Percentiles rank a stretch among this genome's conserved stretches.
phyloP scores from a whole-genome alignment of 2,888 invertebrate species.

The Eucera pruinosa region DNA sequence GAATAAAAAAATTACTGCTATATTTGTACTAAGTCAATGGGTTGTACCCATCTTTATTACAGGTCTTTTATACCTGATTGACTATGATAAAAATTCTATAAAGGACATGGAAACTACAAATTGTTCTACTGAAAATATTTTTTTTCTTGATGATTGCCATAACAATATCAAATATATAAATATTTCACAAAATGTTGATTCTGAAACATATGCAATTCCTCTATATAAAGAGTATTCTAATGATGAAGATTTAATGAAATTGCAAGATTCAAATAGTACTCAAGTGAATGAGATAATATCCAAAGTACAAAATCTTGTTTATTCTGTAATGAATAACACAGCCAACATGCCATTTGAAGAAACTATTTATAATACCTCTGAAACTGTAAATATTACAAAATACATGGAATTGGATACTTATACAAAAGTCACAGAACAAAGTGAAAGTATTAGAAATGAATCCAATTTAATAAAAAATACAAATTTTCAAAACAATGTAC shows the following conservation, averaged over 20 bases:
- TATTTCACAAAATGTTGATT: slow-evolving; percentile 26
- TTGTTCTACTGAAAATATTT: slow-evolving; percentile 72
- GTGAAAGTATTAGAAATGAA: slow-evolving; percentile 4
- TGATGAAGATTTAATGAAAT: slow-evolving; percentile 49
- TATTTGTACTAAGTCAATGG: slow-evolving; percentile 77
- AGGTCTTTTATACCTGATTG: slow-evolving; percentile 68
- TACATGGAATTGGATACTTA: slow-evolving; percentile 28
- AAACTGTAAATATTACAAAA: slow-evolving; percentile 8
- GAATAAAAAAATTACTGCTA: slow-evolving; percentile 49
- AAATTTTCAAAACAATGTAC: not conserved
- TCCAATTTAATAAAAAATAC: slow-evolving; percentile 4
- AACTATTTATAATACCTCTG: slow-evolving; percentile 24
- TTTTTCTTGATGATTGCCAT: slow-evolving; percentile 74
- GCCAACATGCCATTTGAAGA: not conserved
- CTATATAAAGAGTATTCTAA: slow-evolving; percentile 58
- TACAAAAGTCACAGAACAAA: slow-evolving; percentile 4
- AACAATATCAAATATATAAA: not conserved
- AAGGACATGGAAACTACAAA: slow-evolving; percentile 52
- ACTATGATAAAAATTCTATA: slow-evolving; percentile 51
- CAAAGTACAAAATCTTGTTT: slow-evolving; percentile 72
- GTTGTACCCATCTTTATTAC: slow-evolving; percentile 75
- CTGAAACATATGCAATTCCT: slow-evolving; percentile 24
- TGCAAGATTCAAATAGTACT: slow-evolving; percentile 51
- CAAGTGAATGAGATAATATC: slow-evolving; percentile 71
- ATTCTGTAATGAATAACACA: slow-evolving; percentile 53